Conservation (phyloP, 2,888 invertebrate genomes). For the Epinotia nisella region DNA sequence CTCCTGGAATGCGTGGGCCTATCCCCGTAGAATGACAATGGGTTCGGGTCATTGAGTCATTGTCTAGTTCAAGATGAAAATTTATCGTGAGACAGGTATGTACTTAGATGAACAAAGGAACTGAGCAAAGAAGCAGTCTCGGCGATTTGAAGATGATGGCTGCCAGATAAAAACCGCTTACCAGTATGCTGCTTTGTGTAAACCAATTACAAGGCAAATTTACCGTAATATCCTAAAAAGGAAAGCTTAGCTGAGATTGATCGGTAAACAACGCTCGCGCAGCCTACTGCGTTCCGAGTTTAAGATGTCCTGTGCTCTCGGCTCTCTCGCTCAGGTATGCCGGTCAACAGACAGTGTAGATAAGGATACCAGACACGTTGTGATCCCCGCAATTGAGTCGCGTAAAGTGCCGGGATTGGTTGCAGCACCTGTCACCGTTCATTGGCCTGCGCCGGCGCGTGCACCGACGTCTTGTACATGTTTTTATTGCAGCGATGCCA, state of each 20-base stretch:
- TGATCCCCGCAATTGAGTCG: slow-evolving; percentile 64
- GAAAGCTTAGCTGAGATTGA: slow-evolving; percentile 55
- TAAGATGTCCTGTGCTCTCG: slow-evolving; percentile 49
- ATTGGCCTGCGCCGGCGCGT: slow-evolving; percentile 74
- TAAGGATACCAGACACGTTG: slow-evolving; percentile 65
- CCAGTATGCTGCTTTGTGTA: slow-evolving; percentile 14
- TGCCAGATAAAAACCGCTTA: slow-evolving; percentile 16
- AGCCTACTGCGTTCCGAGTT: slow-evolving; percentile 50
- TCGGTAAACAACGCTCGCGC: slow-evolving; percentile 62
- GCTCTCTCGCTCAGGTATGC: slow-evolving; percentile 51
- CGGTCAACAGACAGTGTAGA: slow-evolving; percentile 49
- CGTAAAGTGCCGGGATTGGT: slow-evolving; percentile 68
- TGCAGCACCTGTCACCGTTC: slow-evolving; percentile 77
- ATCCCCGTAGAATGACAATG: slow-evolving; percentile 60
- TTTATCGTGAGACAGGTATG: slow-evolving; percentile 45
- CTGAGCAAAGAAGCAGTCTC: slow-evolving; percentile 9
- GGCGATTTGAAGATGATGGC: background rate
- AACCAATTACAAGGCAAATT: slow-evolving; percentile 46
- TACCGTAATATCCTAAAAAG: slow-evolving; percentile 54
- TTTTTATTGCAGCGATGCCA: slow-evolving; percentile 54
- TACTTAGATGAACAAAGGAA: slow-evolving; percentile 46
- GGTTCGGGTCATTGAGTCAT: slow-evolving; percentile 53
- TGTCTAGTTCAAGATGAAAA: slow-evolving; percentile 51
- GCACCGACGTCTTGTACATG: slow-evolving; percentile 63
- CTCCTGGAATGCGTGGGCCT: slow-evolving; percentile 64